phyloP scores from a whole-genome alignment of 64 coral and sea anemone species.

The Trachythela sp. region DNA sequence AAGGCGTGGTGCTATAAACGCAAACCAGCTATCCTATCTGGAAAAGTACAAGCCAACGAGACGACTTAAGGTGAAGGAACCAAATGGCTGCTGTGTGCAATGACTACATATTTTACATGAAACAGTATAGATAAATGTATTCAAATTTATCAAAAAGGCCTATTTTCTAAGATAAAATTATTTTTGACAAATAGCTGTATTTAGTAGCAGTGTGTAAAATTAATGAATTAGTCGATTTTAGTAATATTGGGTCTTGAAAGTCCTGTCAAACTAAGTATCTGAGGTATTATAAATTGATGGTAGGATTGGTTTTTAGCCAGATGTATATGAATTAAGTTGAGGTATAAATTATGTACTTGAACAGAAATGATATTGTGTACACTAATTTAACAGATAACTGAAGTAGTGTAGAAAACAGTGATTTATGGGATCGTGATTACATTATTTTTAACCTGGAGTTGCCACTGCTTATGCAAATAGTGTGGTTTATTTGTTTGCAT shows the following conservation, averaged over 20 bases:
- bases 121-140: neutral
- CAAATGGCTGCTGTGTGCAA: slow-evolving; percentile 71
- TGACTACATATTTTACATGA: slow-evolving; percentile 30
- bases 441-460: too few relatives aligned
- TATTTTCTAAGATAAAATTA: neutral
- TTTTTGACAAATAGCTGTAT: neutral
- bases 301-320: neutral
- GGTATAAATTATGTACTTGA: neutral
- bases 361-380: neutral
- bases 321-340: neutral
- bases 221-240: neutral
- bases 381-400: neutral
- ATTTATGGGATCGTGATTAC: too few relatives aligned
- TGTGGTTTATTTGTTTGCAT: too few relatives aligned
- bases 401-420: too few relatives aligned
- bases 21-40: slow-evolving; percentile 76
- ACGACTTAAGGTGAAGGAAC: slow-evolving; percentile 68
- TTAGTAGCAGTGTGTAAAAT: neutral
- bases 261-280: neutral
- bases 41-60: slow-evolving; percentile 96
- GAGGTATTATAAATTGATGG: neutral
- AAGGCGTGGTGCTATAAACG: slow-evolving; percentile 88
- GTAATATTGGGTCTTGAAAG: neutral
- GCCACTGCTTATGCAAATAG: too few relatives aligned
- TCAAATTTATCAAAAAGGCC: neutral